Evolutionary conservation across 2,113 vertebrate species (phyloP), one percentile per base, ranked within the genome.

Genomic region (Coregonus clupeaformis): DNA sequence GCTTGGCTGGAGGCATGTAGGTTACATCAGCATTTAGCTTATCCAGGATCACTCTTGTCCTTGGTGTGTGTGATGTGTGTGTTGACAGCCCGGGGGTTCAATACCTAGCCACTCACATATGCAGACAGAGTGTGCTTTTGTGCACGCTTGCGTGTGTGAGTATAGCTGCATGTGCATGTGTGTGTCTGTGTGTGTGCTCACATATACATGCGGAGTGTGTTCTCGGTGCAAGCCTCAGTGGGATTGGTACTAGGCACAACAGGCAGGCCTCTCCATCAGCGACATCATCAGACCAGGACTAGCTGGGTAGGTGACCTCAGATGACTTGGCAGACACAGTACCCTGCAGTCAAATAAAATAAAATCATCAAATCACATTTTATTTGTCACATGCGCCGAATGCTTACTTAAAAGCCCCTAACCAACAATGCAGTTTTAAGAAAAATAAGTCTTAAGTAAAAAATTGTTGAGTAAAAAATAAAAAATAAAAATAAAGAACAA

Each of bases 251-350:
- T 18, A 25, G n/a, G 59, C 59, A 24, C 6, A 11, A 18, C 59
- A 62, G n/a, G 22, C 59, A 45, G 66, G 66, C n/a, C 67, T 24
- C 67, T 42, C 42, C 67, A 20, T 45, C 67, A 49, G 25, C 11
- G 24, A 74, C 75, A 80, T 76, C 81, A 87, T 82, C 82, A 82
- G 79, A 65, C 36, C 80, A 57, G 81, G 78, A 86, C 86, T 68
- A 80, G 27, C 18, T 67, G 18, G 5, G 57, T 67, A 6, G 79
- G 72, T 47, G 85, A 91, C 90, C 90, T 91, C 90, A 89, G 90
- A 90, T 91, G 90, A 91, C 90, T 89, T 91, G 90, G 90, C 89
- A 90, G 90, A 88, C 87, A 88, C 52, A 55, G 14, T 80, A 78
- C 84, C 86, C 85, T 88, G 89, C 89, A 90, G 90, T 91, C n/a